Evolutionary conservation across 2,888 invertebrate species (phyloP), one percentile per base, ranked within the genome.

Genomic region (Drosophila limbata): DNA sequence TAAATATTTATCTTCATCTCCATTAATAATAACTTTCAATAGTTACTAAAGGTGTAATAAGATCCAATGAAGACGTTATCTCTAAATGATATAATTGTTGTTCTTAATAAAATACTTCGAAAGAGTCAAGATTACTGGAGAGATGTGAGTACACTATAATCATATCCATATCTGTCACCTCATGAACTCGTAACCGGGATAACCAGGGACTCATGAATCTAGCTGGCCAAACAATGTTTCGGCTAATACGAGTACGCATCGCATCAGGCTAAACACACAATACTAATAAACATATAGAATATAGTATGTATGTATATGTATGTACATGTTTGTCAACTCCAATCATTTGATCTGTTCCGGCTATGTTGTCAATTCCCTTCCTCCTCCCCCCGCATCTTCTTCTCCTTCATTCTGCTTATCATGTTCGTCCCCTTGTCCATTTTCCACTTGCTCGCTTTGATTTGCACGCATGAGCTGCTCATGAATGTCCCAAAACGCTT

Each of bases 401-500:
- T 9, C 17, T 15, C 10, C 11, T 28, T 21, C 53, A 3, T 47
- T 19, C 28, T 31, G 44, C 31, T 39, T 48, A 37, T 59, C 45
- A 35, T 47, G 45, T 37, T 45, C 33, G 35, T 28, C 28, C 42
- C 45, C 40, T 47, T 35, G 64, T 65, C 31, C 68, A 62, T 56
- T 72, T 76, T 50, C 56, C 68, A 70, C 77, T 60, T 52, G 83
- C 66, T 69, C 48, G 56, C 66, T 77, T 79, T 77, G 80, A 85
- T 77, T 88, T 84, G 80, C 77, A 84, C 88, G 84, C 81, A 72
- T 77, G 77, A 71, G 68, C 74, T 80, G 81, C 84, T 83, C 72
- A 67, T 76, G 76, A 66, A 77, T 75, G 60, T 69, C 56, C 63
- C 69, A 70, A 74, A 56, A 56, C 51, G 59, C 47, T 52, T 69